phyloP scores from a whole-genome alignment of 2,113 vertebrate genomes.

The Neofelis nebulosa region DNA sequence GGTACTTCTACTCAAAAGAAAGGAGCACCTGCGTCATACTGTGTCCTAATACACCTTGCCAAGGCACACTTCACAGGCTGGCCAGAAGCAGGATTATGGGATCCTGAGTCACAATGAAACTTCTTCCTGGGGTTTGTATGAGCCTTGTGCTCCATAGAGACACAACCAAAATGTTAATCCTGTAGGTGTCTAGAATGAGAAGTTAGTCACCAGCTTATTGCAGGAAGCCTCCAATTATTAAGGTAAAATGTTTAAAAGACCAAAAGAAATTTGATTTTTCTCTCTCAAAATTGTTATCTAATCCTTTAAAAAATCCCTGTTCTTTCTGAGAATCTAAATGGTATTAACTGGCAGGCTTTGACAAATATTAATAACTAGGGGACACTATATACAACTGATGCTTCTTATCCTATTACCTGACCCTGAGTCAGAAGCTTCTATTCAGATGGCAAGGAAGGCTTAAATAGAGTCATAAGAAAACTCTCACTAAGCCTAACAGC shows the following conservation, averaged over 20 bases:
- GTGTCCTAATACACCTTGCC: background rate
- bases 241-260: background rate
- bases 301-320: background rate
- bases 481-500: background rate
- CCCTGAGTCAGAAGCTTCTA: background rate
- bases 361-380: background rate
- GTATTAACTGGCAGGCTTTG: background rate
- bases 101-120: background rate
- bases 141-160: background rate
- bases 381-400: background rate
- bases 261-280: background rate
- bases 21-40: background rate
- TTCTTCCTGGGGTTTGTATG: background rate
- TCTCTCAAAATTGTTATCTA: background rate
- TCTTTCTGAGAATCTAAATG: background rate
- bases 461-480: background rate
- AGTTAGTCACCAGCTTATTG: background rate
- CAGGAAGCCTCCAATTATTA: background rate
- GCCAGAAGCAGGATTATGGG: background rate
- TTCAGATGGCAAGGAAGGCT: background rate
- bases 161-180: background rate
- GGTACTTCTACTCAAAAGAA: background rate
- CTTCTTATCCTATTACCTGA: background rate
- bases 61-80: background rate
- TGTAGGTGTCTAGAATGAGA: background rate